These are phyloP conservation scores for Candidula unifasciata DNA, from an alignment of 2,888 invertebrate genomes.

Conservation along the genomic window DNA sequence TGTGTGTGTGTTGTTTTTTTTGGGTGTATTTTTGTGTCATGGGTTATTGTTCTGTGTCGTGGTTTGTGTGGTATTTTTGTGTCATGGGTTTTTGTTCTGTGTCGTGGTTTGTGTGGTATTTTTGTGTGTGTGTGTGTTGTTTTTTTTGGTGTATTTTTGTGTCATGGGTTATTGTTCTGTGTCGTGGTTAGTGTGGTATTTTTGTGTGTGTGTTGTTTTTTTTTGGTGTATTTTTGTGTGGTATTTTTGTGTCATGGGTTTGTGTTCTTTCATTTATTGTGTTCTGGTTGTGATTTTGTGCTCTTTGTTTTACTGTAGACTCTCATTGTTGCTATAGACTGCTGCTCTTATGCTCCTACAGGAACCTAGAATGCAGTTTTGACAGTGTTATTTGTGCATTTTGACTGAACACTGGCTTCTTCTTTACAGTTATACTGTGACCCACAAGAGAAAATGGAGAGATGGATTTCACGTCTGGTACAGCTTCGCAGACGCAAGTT, in stretches of 20 bases:
- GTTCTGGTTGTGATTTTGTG: neutral
- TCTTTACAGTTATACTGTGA: conserved; percentile 63
- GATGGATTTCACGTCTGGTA: conserved; percentile 69
- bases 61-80: too few species aligned
- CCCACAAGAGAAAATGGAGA: conserved; percentile 67
- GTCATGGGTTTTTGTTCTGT: too few species aligned
- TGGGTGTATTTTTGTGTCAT: neutral
- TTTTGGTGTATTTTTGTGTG: neutral
- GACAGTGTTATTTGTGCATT: neutral
- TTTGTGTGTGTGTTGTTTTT: neutral
- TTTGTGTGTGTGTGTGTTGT: neutral
- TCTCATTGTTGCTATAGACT: too few species aligned
- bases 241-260: neutral
- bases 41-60: too few species aligned
- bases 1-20: neutral
- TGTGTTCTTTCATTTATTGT: neutral
- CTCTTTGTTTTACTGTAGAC: neutral
- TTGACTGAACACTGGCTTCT: neutral
- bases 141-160: neutral
- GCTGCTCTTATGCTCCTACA: too few species aligned
- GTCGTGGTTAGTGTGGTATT: neutral
- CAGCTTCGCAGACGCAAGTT: conserved; percentile 65
- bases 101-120: neutral
- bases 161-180: neutral
- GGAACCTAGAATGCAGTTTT: too few species aligned